Conservation (phyloP, 2,888 invertebrate species). For the Tachina fera region DNA sequence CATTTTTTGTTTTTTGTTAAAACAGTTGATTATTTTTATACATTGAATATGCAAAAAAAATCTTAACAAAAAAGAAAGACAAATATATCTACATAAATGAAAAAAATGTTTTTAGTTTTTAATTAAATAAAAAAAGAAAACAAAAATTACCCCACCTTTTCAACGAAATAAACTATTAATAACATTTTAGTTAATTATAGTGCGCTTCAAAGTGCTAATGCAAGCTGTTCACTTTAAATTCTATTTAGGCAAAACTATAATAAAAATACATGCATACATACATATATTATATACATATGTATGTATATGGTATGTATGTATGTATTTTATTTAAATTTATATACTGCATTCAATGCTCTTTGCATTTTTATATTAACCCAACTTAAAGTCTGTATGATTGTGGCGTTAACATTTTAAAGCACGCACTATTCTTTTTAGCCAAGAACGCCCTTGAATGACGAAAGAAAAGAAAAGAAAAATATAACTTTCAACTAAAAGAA, state of each 20-base stretch:
- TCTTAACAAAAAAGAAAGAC: background rate
- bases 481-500: slow-evolving; percentile 13
- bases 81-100: slow-evolving; percentile 42
- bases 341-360: background rate
- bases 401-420: slow-evolving; percentile 21
- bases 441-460: slow-evolving; percentile 41
- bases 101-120: slow-evolving; percentile 67
- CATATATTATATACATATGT: background rate
- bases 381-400: too few species aligned
- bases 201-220: slow-evolving; percentile 7
- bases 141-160: slow-evolving; percentile 65
- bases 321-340: background rate
- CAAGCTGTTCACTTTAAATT: background rate
- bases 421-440: slow-evolving; percentile 1
- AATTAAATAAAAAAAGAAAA: slow-evolving; percentile 32
- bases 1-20: slow-evolving; percentile 62
- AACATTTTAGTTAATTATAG: slow-evolving; percentile 26
- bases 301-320: too few species aligned
- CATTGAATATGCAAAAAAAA: slow-evolving; percentile 33
- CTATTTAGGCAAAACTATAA: background rate
- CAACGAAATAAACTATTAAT: slow-evolving; percentile 61
- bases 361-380: background rate
- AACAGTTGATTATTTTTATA: slow-evolving; percentile 69
- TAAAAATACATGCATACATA: background rate
- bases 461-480: slow-evolving; percentile 6